Evolutionary conservation across 2,888 invertebrate genomes (phyloP).

Genomic region (Sarcophaga carnaria): DNA sequence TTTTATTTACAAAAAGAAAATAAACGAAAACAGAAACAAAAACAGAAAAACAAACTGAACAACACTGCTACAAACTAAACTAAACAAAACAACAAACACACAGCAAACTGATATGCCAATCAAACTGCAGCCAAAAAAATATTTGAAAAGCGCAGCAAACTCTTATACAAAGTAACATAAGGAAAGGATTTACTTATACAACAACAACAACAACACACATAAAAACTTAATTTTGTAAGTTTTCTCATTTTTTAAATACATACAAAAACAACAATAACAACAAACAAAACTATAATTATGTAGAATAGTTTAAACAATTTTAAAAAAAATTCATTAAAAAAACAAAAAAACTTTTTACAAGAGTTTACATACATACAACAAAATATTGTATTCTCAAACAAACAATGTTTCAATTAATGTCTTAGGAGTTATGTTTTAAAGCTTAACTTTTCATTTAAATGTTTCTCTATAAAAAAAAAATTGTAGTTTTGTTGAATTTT

Average conservation of each 20-base stretch:
- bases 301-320: neutral
- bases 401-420: neutral
- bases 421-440: neutral
- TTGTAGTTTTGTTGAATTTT: neutral
- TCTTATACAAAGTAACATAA: conserved; percentile 1
- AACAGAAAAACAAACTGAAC: conserved; percentile 34
- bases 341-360: conserved; percentile 28
- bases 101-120: conserved; percentile 23
- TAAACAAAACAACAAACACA: conserved; percentile 45
- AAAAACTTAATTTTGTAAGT: conserved; percentile 56
- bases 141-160: conserved; percentile 18
- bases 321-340: neutral
- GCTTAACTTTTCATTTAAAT: no score
- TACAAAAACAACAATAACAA: neutral
- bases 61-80: conserved; percentile 37
- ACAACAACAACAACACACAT: neutral
- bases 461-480: no score
- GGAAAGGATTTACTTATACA: neutral
- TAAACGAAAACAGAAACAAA: neutral
- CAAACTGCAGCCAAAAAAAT: conserved; percentile 5
- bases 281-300: neutral
- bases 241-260: conserved; percentile 6
- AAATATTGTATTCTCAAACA: neutral
- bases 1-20: conserved; percentile 1
- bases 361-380: neutral